Base-by-base conservation (phyloP, 2,888 invertebrate genomes). In the Melinaea menophilus region DNA sequence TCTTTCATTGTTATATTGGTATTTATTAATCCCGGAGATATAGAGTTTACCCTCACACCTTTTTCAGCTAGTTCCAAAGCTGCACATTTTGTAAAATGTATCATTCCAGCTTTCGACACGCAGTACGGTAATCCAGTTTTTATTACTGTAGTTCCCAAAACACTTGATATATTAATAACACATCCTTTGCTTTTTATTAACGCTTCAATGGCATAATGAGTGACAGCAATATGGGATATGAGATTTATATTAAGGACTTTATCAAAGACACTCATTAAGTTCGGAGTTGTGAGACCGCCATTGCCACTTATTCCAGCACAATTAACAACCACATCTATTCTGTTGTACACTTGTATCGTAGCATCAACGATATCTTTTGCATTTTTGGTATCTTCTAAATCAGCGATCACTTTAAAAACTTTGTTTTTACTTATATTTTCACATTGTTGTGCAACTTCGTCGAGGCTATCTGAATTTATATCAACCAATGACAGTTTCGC, bases 71-170 rank as follows among this genome's bases (percentile, higher is more conserved):
- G 76, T 68, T 93, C 95, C 58, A 95, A 22, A 22, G 22, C 22
- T 22, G 22, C 22, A 22, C 22, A 22, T 22, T 22, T 22, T 22
- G 22, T 22, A 77, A 96, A 92, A 76, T 95, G 95, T 80, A 95
- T 94, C 31, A 95, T 74, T 13, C 94, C 94, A 41, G 94, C 88
- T 83, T 96, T 95, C 34, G 94, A 93, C 89, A 95, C 93, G 67
- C 87, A 85, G 77, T 96, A 96, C 9, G 73, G 69, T 45, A 75
- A 5, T 57, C 55, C 3, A 7, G 7, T 12, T 34, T 55, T 2
- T 11, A 4, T 5, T 22, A 22, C 35, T 5, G 22, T 55, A 33
- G 34, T 13, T 12, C 11, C 13, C 31, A 63, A 45, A 2, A 74
- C 56, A 66, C 80, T 81, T 22, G 79, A 76, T 47, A 82, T 76